phyloP scores from a whole-genome alignment of 1,140 invertebrate genomes.

The Pseudoatta argentina region DNA sequence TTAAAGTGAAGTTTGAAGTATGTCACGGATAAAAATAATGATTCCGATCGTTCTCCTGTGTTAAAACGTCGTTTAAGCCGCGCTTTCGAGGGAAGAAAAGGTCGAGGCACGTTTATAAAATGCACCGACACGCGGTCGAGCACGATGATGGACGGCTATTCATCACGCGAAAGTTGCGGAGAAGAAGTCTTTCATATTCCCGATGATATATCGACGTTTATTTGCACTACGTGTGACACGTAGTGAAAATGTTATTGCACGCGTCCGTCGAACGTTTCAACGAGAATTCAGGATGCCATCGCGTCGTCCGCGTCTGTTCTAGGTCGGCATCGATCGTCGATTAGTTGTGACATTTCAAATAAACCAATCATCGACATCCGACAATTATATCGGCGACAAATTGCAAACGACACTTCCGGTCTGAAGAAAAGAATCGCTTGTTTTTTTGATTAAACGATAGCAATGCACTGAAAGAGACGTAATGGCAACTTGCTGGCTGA shows the following conservation, averaged over 20 bases:
- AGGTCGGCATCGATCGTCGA: conserved; percentile 32
- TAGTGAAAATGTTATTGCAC: conserved; percentile 54
- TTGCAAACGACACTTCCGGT: background rate
- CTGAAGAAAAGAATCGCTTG: background rate
- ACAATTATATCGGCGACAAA: conserved; percentile 51
- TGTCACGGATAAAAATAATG: background rate
- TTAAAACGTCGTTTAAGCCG: conserved; percentile 32
- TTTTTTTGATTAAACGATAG: conserved; percentile 10
- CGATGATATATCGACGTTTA: conserved; percentile 60
- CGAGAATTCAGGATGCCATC: conserved; percentile 47
- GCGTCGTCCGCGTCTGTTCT: conserved; percentile 19
- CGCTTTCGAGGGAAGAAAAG: conserved; percentile 29
- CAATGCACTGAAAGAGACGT: background rate
- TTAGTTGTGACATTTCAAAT: conserved; percentile 52
- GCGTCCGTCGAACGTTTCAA: conserved; percentile 26
- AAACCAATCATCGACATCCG: conserved; percentile 36
- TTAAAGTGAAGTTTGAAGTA: background rate
- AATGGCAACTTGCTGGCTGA: background rate
- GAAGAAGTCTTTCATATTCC: conserved; percentile 57
- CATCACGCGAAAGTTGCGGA: conserved; percentile 50
- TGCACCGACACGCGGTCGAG: conserved; percentile 34
- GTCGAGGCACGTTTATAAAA: conserved; percentile 57
- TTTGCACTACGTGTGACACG: conserved; percentile 31
- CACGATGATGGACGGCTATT: conserved; percentile 58
- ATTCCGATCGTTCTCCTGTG: background rate